Percentiles rank a stretch among this genome's conserved stretches.
phyloP scores from a whole-genome alignment of 2,888 invertebrate species.

The Melinaea menophilus region DNA sequence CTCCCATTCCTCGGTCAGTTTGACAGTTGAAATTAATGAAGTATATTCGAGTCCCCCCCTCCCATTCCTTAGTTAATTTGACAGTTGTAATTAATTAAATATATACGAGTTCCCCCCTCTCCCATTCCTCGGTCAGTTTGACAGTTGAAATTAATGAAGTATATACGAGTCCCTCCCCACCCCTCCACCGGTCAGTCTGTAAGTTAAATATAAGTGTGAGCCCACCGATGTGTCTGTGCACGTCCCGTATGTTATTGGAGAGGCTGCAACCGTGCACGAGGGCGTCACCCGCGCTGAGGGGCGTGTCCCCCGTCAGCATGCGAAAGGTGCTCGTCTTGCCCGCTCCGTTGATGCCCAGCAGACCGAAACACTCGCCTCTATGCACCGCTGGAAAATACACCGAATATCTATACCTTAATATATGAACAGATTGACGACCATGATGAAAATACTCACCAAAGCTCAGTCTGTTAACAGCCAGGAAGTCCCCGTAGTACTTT shows the following conservation, averaged over 20 bases:
- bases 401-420: background rate
- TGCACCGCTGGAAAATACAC: conserved; percentile 74
- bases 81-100: too few species aligned
- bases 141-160: too few species aligned
- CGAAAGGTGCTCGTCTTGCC: conserved; percentile 94
- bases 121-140: too few species aligned
- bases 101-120: too few species aligned
- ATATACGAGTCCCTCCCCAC: too few species aligned
- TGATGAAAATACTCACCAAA: conserved; percentile 52
- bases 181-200: too few species aligned
- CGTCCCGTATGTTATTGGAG: conserved; percentile 44
- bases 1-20: too few species aligned
- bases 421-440: background rate
- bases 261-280: conserved; percentile 76
- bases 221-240: conserved; percentile 78
- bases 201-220: too few species aligned
- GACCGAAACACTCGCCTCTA: conserved; percentile 87
- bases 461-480: conserved; percentile 87
- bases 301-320: conserved; percentile 90
- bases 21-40: too few species aligned
- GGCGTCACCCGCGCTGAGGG: conserved; percentile 82
- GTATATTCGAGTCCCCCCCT: too few species aligned
- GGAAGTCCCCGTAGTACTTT: conserved; percentile 83
- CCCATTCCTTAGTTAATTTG: too few species aligned
- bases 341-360: conserved; percentile 90